Evolutionary conservation across 1,140 invertebrate genomes (phyloP).

Genomic region (Lithobius niger): DNA sequence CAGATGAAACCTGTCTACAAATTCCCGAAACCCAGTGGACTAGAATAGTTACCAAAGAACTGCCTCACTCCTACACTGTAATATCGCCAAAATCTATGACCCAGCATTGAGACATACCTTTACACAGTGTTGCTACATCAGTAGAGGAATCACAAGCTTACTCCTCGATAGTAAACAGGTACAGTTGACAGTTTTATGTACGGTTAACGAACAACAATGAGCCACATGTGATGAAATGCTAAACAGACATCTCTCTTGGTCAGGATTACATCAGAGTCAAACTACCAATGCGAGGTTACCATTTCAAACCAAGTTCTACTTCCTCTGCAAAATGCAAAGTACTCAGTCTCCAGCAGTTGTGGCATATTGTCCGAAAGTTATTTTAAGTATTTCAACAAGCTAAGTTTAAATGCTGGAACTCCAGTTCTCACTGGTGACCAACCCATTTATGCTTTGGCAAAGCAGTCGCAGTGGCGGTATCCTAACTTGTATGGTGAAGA

Average conservation of each 20-base stretch:
- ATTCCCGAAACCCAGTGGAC: not conserved
- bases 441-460: constrained; percentile 1
- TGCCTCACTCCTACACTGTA: not conserved
- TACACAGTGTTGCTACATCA: not conserved
- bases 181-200: not conserved
- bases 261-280: not conserved
- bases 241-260: not conserved
- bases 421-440: not conserved
- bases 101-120: not conserved
- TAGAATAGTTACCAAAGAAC: not conserved
- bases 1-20: not conserved
- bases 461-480: not conserved
- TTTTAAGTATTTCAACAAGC: not conserved
- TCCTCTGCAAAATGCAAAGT: not conserved
- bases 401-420: not conserved
- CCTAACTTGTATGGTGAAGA: not conserved
- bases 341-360: not conserved
- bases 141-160: not conserved
- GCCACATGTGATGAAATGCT: not conserved
- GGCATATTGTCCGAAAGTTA: not conserved
- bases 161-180: not conserved
- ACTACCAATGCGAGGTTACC: too few species aligned
- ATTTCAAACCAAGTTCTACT: not conserved
- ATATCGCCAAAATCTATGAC: not conserved
- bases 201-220: not conserved